phyloP scores from a whole-genome alignment of 2,797 vertebrate species.

The Allobates femoralis region DNA sequence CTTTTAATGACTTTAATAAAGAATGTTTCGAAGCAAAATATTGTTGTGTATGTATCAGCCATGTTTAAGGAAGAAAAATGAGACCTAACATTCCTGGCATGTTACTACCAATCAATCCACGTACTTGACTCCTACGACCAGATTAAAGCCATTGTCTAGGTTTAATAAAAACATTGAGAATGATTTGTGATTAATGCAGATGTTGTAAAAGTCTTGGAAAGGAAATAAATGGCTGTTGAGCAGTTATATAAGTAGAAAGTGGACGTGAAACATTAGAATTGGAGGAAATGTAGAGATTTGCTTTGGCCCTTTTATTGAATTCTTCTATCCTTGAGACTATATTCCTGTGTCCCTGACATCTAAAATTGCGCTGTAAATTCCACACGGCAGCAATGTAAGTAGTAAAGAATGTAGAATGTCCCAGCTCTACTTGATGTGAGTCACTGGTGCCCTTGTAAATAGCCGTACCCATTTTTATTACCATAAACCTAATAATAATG shows the following conservation, averaged over 20 bases:
- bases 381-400: not conserved
- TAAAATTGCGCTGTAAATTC: constrained; percentile 1
- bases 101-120: not conserved
- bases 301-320: constrained; percentile 21
- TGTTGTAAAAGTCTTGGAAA: not conserved
- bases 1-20: not conserved
- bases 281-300: constrained; percentile 34
- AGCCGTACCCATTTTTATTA: not conserved
- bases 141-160: constrained; percentile 16
- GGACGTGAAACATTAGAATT: not conserved
- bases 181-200: constrained; percentile 8
- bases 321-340: not conserved
- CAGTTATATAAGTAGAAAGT: not conserved
- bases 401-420: not conserved
- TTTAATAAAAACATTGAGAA: constrained; percentile 3
- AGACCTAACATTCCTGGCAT: not conserved
- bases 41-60: not conserved
- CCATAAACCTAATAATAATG: not conserved
- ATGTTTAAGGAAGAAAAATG: not conserved
- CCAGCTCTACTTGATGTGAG: not conserved
- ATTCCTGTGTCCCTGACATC: constrained; percentile 37
- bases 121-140: not conserved
- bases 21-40: not conserved
- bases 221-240: not conserved
- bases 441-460: not conserved